phyloP scores from a whole-genome alignment of 2,888 invertebrate genomes.

The Ophonus ardosiacus region DNA sequence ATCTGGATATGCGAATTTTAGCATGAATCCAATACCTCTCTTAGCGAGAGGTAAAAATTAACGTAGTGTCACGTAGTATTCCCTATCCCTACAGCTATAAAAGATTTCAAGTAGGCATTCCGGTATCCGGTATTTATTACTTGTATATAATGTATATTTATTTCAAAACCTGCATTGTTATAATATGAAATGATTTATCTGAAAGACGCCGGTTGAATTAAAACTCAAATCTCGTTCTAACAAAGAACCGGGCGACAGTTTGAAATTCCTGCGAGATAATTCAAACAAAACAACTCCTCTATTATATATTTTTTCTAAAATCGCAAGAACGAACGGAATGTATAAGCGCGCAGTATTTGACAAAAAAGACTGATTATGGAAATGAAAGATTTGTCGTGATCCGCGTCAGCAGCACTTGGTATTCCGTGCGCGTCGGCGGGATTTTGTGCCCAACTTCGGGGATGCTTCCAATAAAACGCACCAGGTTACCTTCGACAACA shows the following conservation, averaged over 20 bases:
- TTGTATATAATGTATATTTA: no score
- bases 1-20: no score
- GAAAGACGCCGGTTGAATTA: background rate
- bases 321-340: slow-evolving; percentile 55
- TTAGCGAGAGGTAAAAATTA: no score
- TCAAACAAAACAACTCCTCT: slow-evolving; percentile 36
- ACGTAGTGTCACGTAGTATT: no score
- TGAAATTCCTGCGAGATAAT: slow-evolving; percentile 45
- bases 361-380: slow-evolving; percentile 63
- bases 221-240: background rate
- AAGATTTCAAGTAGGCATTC: no score
- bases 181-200: background rate
- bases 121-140: no score
- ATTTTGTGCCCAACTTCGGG: slow-evolving; percentile 56
- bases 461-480: slow-evolving; percentile 63
- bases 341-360: slow-evolving; percentile 58
- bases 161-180: background rate
- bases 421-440: slow-evolving; percentile 45
- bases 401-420: slow-evolving; percentile 50
- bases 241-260: slow-evolving; percentile 21
- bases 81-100: no score
- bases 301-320: slow-evolving; percentile 55
- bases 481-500: slow-evolving; percentile 59
- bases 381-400: slow-evolving; percentile 62
- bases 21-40: no score